Conservation (phyloP, 92 coral and sea anemone genomes). For the Heteractis magnifica region DNA sequence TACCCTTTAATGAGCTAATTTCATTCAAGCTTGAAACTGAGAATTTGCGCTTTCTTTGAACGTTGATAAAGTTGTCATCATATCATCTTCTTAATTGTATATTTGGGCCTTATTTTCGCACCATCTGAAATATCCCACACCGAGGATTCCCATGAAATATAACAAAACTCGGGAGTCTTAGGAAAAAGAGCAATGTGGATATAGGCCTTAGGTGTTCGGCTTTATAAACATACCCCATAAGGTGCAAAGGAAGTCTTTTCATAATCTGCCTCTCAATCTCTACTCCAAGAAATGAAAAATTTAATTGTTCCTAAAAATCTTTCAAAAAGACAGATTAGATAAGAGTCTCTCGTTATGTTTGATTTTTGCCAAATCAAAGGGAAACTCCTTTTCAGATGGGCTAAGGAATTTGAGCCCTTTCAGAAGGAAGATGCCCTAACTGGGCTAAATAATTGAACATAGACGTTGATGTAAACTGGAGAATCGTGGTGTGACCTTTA, state of each 20-base stretch:
- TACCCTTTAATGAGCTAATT: slow-evolving; percentile 31
- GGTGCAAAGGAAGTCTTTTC: slow-evolving; percentile 26
- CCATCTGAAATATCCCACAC: neutral
- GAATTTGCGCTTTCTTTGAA: slow-evolving; percentile 35
- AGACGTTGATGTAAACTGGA: neutral
- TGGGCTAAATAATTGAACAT: neutral
- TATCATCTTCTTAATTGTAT: slow-evolving; percentile 17
- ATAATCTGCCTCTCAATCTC: slow-evolving; percentile 32
- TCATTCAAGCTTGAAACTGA: slow-evolving; percentile 20
- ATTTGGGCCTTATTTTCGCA: slow-evolving; percentile 1
- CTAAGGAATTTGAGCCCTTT: slow-evolving; percentile 4
- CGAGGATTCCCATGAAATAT: neutral
- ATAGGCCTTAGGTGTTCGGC: neutral
- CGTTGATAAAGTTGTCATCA: slow-evolving; percentile 28
- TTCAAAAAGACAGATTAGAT: slow-evolving; percentile 28
- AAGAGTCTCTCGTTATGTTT: slow-evolving; percentile 15
- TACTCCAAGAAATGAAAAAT: slow-evolving; percentile 31
- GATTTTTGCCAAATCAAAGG: neutral
- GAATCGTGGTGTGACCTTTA: neutral
- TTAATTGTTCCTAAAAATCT: slow-evolving; percentile 27
- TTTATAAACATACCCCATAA: slow-evolving; percentile 39
- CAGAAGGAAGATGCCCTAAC: neutral
- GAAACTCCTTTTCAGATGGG: neutral
- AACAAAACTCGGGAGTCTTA: neutral
- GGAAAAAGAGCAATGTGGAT: slow-evolving; percentile 30